Evolutionary conservation across 1,140 invertebrate genomes (phyloP).

Genomic region (Andrena cerasifolii): DNA sequence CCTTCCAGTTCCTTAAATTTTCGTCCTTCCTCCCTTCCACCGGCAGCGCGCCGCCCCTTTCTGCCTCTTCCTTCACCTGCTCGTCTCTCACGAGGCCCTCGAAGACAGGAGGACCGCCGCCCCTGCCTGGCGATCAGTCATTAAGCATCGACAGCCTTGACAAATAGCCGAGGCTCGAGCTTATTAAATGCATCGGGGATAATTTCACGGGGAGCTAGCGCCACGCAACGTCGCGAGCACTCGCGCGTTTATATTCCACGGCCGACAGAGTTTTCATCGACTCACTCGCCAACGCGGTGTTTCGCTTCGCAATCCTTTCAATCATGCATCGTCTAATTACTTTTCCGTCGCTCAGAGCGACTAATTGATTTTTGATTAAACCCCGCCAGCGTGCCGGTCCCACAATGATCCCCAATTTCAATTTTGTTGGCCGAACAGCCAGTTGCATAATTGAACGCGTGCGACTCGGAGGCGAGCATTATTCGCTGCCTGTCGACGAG

Average conservation of each 20-base stretch:
- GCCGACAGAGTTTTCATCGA: too few relatives aligned
- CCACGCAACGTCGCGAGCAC: not conserved
- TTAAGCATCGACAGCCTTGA: slow-evolving; percentile 74
- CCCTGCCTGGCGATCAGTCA: slow-evolving; percentile 74
- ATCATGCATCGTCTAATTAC: slow-evolving; percentile 33
- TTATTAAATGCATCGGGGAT: slow-evolving; percentile 24
- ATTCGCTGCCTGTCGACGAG: slow-evolving; percentile 35
- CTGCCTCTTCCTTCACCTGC: slow-evolving; percentile 71
- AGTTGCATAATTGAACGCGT: slow-evolving; percentile 45
- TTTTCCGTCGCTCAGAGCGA: slow-evolving; percentile 20
- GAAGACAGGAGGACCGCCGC: slow-evolving; percentile 58
- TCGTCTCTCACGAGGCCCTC: slow-evolving; percentile 72
- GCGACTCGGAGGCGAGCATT: slow-evolving; percentile 12
- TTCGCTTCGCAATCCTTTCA: not conserved
- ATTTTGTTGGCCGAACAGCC: not conserved
- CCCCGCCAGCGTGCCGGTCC: not conserved
- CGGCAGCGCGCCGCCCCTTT: slow-evolving; percentile 10
- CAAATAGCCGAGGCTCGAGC: slow-evolving; percentile 62
- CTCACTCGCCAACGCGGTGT: too few relatives aligned
- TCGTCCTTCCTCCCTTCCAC: not conserved
- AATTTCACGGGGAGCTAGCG: not conserved
- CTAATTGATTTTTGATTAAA: slow-evolving; percentile 36
- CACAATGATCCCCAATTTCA: not conserved
- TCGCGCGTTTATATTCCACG: too few relatives aligned
- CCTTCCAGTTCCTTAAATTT: slow-evolving; percentile 47